Base-by-base conservation (phyloP, 2,797 vertebrate species). In the Paratrypauchen microcephalus region DNA sequence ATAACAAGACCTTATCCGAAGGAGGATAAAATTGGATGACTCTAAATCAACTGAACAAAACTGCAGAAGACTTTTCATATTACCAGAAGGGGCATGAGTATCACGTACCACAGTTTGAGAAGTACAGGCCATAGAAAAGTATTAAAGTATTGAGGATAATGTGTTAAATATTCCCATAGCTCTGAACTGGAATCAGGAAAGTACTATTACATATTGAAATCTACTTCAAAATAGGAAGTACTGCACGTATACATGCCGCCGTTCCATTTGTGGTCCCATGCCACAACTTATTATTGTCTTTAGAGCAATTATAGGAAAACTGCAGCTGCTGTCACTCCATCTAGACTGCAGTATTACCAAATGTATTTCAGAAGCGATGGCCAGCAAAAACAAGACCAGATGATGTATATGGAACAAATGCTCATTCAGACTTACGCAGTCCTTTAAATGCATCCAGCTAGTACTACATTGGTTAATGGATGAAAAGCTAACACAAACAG, bases 101-200 rank as follows among this genome's bases (percentile, higher is more conserved):
- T 9, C 32, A 36, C 2, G 32, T 45, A 45, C 41, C 41, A 45
- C 41, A 45, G 41, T 45, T 15, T 45, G 12, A 45, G 41, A 45
- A 45, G 15, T 15, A 45, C 13, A 45, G 12, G 3, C 16, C 32
- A 9, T 9, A 36, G 8, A 36, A 36, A 36, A 36, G 8, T 36
- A 8, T 36, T 36, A 36, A 36, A 36, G 32, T 9, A 9, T 36
- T 9, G n/a, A 5, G 3, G 55, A 4, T 28, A 28, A 28, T 28
- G 4, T 4, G n/a, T 15, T 9, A 18, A 30, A 19, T 54, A 68
- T 68, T 57, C 32, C 26, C 58, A 65, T 69, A 71, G 68, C 68
- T 72, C 60, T 66, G 64, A 56, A 78, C 63, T 71, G 78, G 73
- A 82, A 82, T 72, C 79, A 88, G 73, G 74, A 87, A 78, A 78